A percentile compares a stretch with the other conserved stretches of the same genome.
phyloP scores from a whole-genome alignment of 1,140 invertebrate species.

The Zaprionus ghesquierei region DNA sequence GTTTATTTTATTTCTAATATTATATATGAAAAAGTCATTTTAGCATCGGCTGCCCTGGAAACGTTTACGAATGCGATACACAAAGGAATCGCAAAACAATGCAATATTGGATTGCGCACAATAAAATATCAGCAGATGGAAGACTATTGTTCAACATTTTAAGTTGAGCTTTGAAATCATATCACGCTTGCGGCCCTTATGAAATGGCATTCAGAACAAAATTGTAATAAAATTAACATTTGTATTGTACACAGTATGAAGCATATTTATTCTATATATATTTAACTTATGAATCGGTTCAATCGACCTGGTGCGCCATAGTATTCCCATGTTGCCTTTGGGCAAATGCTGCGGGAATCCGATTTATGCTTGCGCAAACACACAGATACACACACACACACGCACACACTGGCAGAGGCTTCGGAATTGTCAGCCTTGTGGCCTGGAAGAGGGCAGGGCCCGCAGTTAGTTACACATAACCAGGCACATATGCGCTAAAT shows the following conservation, averaged over 20 bases:
- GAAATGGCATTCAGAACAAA: background rate
- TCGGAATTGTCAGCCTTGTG: background rate
- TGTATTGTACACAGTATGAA: background rate
- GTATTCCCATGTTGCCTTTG: background rate
- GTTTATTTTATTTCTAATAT: background rate
- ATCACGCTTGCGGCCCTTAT: too few species aligned
- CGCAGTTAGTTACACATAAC: slow-evolving; percentile 62
- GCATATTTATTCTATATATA: background rate
- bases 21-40: too few species aligned
- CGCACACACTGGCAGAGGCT: background rate
- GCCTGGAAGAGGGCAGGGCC: slow-evolving; percentile 10
- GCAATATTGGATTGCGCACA: background rate
- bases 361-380: slow-evolving; percentile 44
- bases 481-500: slow-evolving; percentile 68
- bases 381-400: background rate
- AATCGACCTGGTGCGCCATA: background rate
- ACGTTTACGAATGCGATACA: background rate
- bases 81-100: background rate
- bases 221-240: background rate
- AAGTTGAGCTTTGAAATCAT: background rate
- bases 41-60: background rate
- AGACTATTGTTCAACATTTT: background rate
- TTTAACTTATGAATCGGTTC: background rate
- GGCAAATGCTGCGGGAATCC: slow-evolving; percentile 45
- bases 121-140: background rate